Conservation (phyloP, 2,888 invertebrate species). For the Brachyopa scutellaris region DNA sequence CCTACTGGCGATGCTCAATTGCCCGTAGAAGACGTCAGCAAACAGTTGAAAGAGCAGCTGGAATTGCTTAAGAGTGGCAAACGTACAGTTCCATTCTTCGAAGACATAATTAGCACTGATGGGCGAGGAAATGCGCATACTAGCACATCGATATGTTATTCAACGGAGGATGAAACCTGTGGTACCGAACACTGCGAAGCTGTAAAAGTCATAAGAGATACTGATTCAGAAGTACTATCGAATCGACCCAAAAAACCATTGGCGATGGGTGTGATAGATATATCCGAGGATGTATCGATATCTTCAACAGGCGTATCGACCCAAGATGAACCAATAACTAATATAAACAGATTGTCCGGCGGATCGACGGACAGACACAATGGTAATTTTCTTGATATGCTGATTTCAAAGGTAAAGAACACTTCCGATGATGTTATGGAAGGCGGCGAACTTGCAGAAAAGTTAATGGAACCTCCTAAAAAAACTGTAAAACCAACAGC, state of each 20-base stretch:
- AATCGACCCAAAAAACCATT: not conserved
- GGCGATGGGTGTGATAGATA: not conserved
- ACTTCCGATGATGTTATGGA: conserved; percentile 8
- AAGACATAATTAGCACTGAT: conserved; percentile 50
- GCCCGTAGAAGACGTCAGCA: conserved; percentile 76
- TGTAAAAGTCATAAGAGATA: not conserved
- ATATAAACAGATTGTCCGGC: not conserved
- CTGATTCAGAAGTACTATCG: not conserved
- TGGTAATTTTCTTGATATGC: conserved; percentile 79
- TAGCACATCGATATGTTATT: too few species aligned
- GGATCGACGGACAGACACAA: conserved; percentile 32
- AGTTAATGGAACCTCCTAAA: conserved; percentile 19
- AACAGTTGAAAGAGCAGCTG: conserved; percentile 79
- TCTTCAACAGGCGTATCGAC: not conserved
- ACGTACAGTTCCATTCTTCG: conserved; percentile 76
- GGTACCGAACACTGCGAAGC: not conserved
- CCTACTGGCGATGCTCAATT: conserved; percentile 13
- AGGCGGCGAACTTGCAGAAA: not conserved
- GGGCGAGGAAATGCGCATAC: not conserved
- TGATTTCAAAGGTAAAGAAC: conserved; percentile 77
- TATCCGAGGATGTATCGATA: not conserved
- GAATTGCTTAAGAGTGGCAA: conserved; percentile 78
- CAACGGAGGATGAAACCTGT: too few species aligned
- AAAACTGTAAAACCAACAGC: not conserved
- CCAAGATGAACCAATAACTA: not conserved